Base-by-base conservation (phyloP, 2,113 vertebrate genomes). In the Nibea albiflora region DNA sequence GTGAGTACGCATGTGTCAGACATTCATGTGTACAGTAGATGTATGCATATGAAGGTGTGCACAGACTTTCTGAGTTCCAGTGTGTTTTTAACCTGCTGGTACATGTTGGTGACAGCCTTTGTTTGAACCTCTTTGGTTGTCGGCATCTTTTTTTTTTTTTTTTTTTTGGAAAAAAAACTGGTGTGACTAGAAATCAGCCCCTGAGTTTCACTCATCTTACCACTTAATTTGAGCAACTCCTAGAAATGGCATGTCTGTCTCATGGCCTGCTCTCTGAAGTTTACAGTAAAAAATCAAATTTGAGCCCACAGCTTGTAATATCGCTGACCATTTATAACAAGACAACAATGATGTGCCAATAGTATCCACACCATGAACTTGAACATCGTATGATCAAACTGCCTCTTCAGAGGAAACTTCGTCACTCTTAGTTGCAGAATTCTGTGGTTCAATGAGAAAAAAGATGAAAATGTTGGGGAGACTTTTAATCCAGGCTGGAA, bases 51-150 rank as follows among this genome's bases (percentile, higher is more conserved):
- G 72, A 72, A 61, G 28, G 58, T 66, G 85, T 68, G 69, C 54
- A 19, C 76, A 72, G 26, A 66, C 58, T 58, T 42, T 46, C 17
- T 64, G 69, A 64, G 72, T 58, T 50, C 12, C 26, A 56, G 61
- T 82, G 67, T 83, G 0, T 42, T 63, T 73, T 77, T 65, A 66
- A 47, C 28, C 62, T 35, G 67, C 71, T 87, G 91, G 81, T 89
- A 85, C 91, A 83, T 85, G 84, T 73, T 77, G 69, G 57, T 85
- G 42, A 62, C 72, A 82, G 72, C 69, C 66, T 31, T 56, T 52
- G 62, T 58, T 73, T 61, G 11, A 74, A 84, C 24, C 8, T 64
- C 28, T 73, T 56, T 73, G 12, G 61, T 24, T 84, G 42, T 78
- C 70, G 19, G 20, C 5, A 2, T 20, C 20, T 46, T 61, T 49